Evolutionary conservation across 2,888 invertebrate species (phyloP), one percentile per base, ranked within the genome.

Genomic region (Scaptomyza tumidula): DNA sequence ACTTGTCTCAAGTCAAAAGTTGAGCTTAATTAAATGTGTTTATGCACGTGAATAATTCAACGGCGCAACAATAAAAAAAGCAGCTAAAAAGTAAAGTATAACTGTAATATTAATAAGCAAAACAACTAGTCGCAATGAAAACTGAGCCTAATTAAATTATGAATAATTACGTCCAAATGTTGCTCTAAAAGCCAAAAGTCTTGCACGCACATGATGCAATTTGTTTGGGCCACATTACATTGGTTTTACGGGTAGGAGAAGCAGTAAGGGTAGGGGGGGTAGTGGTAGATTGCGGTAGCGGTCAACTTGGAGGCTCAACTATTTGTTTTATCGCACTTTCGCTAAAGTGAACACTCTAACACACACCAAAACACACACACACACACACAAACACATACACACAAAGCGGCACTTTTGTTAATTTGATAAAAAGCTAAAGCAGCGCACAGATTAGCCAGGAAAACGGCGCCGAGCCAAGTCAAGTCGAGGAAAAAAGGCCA

Each of bases 241-340:
- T 58, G 39, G 11, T 52, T 29, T 3, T 24, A 14, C 31, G 31
- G 43, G 49, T 33, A 19, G 13, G 44, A 24, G 13, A n/a, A 41
- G 33, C n/a, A 16, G 31, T 9, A 3, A 16, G 10, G n/a, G n/a
- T n/a, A 57, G 37, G 13, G 39, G 46, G 11, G 50, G 33, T 6
- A n/a, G 29, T 1, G 29, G 29, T 6, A 24, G 37, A 46, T 29
- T n/a, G 35, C 29, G n/a, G n/a, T 37, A 43, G 37, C 41, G 13
- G 62, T 37, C 45, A 31, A 58, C 49, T 56, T 39, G 50, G 59
- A 58, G 72, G 63, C 66, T 62, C 71, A 68, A 75, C 84, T 78
- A 84, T 90, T 90, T 90, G 86, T 88, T 89, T 88, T 90, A 90
- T 90, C 90, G 90, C 89, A 90, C 83, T 90, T 90, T 87, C 80